These are phyloP conservation scores for Sebastes baramenuke DNA, from an alignment of 2,797 vertebrate species.

Conservation along the genomic window DNA sequence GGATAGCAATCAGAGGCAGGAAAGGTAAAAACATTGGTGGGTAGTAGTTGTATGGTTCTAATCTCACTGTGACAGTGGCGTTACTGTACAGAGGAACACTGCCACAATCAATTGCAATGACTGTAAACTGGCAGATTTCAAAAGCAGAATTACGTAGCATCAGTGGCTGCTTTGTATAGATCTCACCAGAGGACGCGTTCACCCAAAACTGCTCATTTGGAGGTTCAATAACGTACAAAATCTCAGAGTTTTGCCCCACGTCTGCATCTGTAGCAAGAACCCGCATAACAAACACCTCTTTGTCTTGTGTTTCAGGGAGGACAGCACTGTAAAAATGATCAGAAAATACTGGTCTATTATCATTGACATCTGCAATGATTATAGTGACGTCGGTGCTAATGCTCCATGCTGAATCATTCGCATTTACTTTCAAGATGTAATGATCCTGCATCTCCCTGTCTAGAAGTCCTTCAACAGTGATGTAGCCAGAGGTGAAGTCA, in stretches of 20 bases:
- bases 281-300: slow-evolving; percentile 71
- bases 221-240: slow-evolving; percentile 79
- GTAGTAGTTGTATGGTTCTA: slow-evolving; percentile 75
- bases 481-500: slow-evolving; percentile 67
- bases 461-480: slow-evolving; percentile 67
- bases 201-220: slow-evolving; percentile 78
- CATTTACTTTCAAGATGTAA: slow-evolving; percentile 79
- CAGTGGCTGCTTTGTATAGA: slow-evolving; percentile 76
- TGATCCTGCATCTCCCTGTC: slow-evolving; percentile 80
- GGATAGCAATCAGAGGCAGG: slow-evolving; percentile 63
- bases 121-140: slow-evolving; percentile 65
- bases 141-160: slow-evolving; percentile 42
- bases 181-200: slow-evolving; percentile 74
- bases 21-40: slow-evolving; percentile 77
- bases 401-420: slow-evolving; percentile 85
- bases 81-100: slow-evolving; percentile 58
- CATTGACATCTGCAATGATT: slow-evolving; percentile 78
- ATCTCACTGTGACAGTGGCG: slow-evolving; percentile 65
- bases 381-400: slow-evolving; percentile 81
- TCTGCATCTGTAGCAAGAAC: slow-evolving; percentile 80
- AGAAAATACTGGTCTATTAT: slow-evolving; percentile 80
- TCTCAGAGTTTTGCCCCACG: slow-evolving; percentile 68
- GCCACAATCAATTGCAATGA: slow-evolving; percentile 78
- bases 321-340: slow-evolving; percentile 55
- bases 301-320: slow-evolving; percentile 69